Percentiles rank a stretch among this genome's conserved stretches.
Evolutionary conservation across 2,797 vertebrate genomes (phyloP).

Genomic region (Molossus molossus): DNA sequence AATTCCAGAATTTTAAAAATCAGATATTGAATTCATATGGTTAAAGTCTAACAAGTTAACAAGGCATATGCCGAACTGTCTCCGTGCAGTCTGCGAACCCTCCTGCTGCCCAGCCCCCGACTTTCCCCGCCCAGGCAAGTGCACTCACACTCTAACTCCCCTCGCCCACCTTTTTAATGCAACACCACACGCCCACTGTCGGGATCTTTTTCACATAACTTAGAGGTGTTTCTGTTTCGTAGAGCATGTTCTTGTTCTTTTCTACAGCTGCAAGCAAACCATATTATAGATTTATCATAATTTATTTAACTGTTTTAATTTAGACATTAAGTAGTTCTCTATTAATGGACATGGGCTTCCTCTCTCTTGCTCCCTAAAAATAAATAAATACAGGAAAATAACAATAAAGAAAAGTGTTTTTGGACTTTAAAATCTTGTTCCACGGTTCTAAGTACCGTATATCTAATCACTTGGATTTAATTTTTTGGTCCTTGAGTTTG

Average conservation of each 20-base stretch:
- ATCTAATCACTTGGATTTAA: background rate
- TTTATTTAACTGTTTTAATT: background rate
- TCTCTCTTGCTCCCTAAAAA: background rate
- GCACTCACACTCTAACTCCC: no score
- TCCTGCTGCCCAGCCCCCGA: background rate
- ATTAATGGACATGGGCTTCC: background rate
- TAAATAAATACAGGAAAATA: background rate
- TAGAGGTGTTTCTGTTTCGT: background rate
- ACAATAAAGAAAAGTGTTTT: background rate
- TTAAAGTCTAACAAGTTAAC: slow-evolving; percentile 39
- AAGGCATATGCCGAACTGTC: background rate
- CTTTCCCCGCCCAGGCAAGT: background rate
- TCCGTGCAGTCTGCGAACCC: background rate
- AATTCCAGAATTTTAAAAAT: slow-evolving; percentile 19
- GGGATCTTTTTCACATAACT: background rate
- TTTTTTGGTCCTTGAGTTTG: slow-evolving; percentile 1
- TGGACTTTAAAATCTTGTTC: slow-evolving; percentile 42
- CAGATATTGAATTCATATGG: background rate
- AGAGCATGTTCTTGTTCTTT: background rate
- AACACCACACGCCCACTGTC: background rate
- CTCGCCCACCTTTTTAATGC: background rate
- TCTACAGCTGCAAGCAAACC: slow-evolving; percentile 35
- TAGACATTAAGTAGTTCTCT: slow-evolving; percentile 1
- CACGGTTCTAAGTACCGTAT: background rate
- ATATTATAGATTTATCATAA: background rate